A percentile compares a stretch with the other conserved stretches of the same genome.
These are phyloP conservation scores for Coccyzus lansbergi DNA, from an alignment of 2,797 vertebrate genomes.

Conservation along the genomic window DNA sequence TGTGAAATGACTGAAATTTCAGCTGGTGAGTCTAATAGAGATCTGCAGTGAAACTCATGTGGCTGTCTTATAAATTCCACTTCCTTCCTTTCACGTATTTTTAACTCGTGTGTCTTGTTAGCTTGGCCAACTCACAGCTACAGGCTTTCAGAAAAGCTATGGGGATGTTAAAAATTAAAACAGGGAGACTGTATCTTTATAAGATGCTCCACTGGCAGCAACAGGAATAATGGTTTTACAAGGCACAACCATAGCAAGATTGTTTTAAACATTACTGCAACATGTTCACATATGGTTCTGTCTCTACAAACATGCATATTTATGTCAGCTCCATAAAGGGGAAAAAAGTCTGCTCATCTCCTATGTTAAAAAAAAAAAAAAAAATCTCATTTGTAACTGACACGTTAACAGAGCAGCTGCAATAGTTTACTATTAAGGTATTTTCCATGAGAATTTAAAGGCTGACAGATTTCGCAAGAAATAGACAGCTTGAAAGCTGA, in stretches of 20 bases:
- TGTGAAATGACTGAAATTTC: not conserved
- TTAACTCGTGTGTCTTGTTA: not conserved
- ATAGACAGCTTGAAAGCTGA: not conserved
- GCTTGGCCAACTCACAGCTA: not conserved
- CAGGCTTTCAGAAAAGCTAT: not conserved
- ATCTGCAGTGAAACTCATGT: not conserved
- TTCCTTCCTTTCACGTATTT: not conserved
- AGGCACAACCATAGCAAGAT: not conserved
- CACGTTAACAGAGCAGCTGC: not conserved
- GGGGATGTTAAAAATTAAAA: not conserved
- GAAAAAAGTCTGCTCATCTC: not conserved
- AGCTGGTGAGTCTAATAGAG: not conserved
- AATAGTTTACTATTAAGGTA: not conserved
- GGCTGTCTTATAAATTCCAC: not conserved
- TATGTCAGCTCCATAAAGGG: not conserved
- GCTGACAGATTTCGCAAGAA: not conserved
- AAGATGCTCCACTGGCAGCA: not conserved
- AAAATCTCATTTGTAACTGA: not conserved
- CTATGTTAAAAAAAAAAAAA: not conserved
- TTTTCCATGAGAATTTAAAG: not conserved
- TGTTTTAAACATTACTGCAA: not conserved
- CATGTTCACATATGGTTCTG: not conserved
- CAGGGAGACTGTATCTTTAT: not conserved
- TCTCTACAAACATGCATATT: not conserved
- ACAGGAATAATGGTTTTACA: not conserved